Evolutionary conservation across 2,888 invertebrate species (phyloP).

Genomic region (Autographa gamma): DNA sequence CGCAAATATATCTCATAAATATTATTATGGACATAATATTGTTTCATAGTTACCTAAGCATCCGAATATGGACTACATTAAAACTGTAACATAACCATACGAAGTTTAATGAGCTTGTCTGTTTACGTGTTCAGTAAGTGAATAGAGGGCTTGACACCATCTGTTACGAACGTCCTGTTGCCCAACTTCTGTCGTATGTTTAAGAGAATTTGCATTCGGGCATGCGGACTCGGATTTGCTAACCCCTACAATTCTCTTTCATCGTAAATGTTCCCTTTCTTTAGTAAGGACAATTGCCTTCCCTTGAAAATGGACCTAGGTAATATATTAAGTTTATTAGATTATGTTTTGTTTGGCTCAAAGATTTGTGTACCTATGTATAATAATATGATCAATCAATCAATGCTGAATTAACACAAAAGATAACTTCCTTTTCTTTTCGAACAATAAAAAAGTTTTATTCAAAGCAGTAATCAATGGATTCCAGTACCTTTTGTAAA

Average conservation of each 20-base stretch:
- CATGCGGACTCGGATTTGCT: conserved; percentile 22
- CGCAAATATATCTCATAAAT: background rate
- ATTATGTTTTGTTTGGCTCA: background rate
- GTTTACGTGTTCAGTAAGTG: conserved; percentile 13
- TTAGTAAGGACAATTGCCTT: conserved; percentile 14
- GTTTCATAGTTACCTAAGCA: background rate
- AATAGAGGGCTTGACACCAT: conserved; percentile 17
- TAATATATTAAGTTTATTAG: conserved; percentile 10
- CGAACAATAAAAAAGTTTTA: conserved; percentile 23
- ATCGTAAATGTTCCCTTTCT: conserved; percentile 11
- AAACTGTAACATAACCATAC: background rate
- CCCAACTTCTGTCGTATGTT: conserved; percentile 24
- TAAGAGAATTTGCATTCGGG: conserved; percentile 28
- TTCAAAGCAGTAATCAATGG: conserved; percentile 37
- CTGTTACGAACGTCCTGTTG: conserved; percentile 25
- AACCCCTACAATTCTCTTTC: conserved; percentile 12
- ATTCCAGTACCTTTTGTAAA: conserved; percentile 43
- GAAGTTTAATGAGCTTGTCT: conserved; percentile 16
- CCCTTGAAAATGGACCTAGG: background rate
- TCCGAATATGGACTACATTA: background rate
- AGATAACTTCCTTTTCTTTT: conserved; percentile 31
- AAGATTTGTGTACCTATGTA: conserved; percentile 7
- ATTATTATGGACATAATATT: background rate
- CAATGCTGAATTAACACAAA: conserved; percentile 30
- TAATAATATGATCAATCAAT: conserved; percentile 36